phyloP scores from a whole-genome alignment of 1,140 invertebrate genomes.

The Acromyrmex charruanus region DNA sequence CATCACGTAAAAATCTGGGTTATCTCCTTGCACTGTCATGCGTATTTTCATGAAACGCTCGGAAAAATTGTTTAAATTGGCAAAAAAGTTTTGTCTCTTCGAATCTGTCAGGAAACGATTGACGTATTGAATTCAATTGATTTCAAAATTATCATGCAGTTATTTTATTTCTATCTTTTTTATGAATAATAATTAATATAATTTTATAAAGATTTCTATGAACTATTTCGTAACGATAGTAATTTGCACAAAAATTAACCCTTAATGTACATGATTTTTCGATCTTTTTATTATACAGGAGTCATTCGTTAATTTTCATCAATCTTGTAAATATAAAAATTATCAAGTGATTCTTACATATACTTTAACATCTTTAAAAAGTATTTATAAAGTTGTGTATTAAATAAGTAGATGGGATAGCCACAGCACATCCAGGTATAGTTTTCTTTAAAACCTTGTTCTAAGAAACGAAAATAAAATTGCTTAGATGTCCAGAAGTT shows the following conservation, averaged over 20 bases:
- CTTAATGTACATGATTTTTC: no score
- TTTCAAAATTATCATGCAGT: constrained; percentile 3
- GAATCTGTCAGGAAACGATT: background rate
- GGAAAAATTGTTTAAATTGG: constrained; percentile 28
- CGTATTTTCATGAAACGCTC: constrained; percentile 1
- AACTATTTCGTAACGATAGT: background rate
- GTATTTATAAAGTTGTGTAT: no score
- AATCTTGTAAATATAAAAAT: no score
- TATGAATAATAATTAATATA: background rate
- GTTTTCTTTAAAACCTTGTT: no score
- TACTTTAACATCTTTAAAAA: no score
- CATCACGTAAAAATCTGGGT: constrained; percentile 2
- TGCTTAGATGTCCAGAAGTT: no score
- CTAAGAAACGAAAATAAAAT: no score
- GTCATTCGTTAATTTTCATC: no score
- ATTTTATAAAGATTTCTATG: background rate
- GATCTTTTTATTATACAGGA: no score
- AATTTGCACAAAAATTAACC: background rate
- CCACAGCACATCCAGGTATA: no score
- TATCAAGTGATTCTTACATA: no score
- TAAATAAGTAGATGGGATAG: no score
- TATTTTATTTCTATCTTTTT: background rate
- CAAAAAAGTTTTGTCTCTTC: background rate
- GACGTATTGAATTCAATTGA: background rate
- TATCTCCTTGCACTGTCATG: constrained; percentile 9